phyloP scores from a whole-genome alignment of 2,888 invertebrate species.

The Ochropacha duplaris region DNA sequence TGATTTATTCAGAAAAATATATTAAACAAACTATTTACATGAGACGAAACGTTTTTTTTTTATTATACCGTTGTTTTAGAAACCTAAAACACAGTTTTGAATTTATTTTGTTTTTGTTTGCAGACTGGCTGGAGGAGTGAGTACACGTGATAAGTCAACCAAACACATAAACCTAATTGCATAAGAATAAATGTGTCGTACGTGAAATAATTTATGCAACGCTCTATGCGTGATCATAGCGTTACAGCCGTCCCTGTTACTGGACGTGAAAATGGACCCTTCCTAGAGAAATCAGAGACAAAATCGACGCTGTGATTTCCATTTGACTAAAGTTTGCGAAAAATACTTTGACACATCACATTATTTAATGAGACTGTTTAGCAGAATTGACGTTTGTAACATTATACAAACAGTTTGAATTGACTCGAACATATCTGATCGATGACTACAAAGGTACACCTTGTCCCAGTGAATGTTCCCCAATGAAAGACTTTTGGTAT shows the following conservation, averaged over 20 bases:
- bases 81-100: not conserved
- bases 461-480: constrained; percentile 52
- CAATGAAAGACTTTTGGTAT: constrained; percentile 65
- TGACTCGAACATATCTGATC: constrained; percentile 57
- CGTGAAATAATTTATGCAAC: constrained; percentile 19
- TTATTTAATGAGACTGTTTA: constrained; percentile 73
- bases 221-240: constrained; percentile 12
- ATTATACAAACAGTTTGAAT: constrained; percentile 53
- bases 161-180: constrained; percentile 49
- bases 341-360: constrained; percentile 29
- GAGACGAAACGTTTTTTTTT: no score
- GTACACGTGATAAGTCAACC: constrained; percentile 93
- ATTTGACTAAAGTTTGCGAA: constrained; percentile 23
- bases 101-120: constrained; percentile 60
- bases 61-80: no score
- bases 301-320: constrained; percentile 65
- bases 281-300: constrained; percentile 40
- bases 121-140: constrained; percentile 96
- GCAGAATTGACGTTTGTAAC: constrained; percentile 78
- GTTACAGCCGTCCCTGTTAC: constrained; percentile 33
- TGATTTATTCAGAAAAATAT: no score
- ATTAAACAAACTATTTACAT: no score
- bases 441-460: constrained; percentile 33
- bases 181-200: constrained; percentile 45
- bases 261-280: constrained; percentile 36